Evolutionary conservation across 2,113 vertebrate genomes (phyloP), one percentile per base, ranked within the genome.

Genomic region (Phoxinus phoxinus): DNA sequence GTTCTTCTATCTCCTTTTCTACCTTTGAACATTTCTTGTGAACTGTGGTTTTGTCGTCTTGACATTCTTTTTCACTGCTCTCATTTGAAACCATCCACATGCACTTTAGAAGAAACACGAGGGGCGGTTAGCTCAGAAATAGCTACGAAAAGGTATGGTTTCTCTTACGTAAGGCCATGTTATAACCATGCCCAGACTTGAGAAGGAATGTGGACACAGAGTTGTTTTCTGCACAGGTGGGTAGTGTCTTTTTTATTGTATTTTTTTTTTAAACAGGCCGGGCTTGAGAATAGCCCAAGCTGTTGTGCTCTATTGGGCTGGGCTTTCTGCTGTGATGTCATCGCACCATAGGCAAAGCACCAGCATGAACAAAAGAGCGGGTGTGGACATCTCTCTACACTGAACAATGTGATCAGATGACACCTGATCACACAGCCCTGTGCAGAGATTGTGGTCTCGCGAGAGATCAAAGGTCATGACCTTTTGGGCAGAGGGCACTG

Each of bases 271-370:
- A 81, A 84, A 75, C 88, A 85, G 65, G 83, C 73, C 4, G 76
- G 86, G 59, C 73, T 69, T 48, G 73, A 27, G 25, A 71, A 37
- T 25, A 73, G 71, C 21, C 23, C 44, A 51, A 21, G 71, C 71
- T 46, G 71, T 90, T 77, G 3, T 84, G 65, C 87, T 91, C 87
- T 88, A 89, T 81, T 88, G 84, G 73, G 81, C 65, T 84, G 69
- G 82, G 84, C 88, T 69, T 88, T 86, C 83, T 76, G 75, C 84
- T 79, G 72, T 92, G 90, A 93, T 86, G 84, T 92, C 89, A 90
- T 93, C 6, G 19, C 51, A 61, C 81, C 35, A 78, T 77, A 56
- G 46, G 65, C 37, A 35, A 72, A 65, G 78, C 71, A 74, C 75
- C 76, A 48, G 59, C 44, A 37, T 74, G 88, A 77, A 85, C 86